Evolutionary conservation across 2,113 vertebrate genomes (phyloP).

Genomic region (Fregata magnificens): DNA sequence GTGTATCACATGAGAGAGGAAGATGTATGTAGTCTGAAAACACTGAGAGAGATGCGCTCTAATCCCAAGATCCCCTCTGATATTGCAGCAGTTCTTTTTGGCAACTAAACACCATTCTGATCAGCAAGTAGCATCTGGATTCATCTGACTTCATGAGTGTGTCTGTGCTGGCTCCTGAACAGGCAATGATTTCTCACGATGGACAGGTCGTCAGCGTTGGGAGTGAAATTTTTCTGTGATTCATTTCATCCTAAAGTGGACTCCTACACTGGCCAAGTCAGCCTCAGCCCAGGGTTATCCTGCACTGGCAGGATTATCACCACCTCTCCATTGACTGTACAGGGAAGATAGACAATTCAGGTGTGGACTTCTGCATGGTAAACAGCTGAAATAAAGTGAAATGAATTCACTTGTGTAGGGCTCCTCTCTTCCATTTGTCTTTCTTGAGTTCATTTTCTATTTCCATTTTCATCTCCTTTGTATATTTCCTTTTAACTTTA

Average conservation of each 20-base stretch:
- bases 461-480: background rate
- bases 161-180: background rate
- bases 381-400: background rate
- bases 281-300: background rate
- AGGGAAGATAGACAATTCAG: background rate
- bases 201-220: background rate
- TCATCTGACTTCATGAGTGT: background rate
- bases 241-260: background rate
- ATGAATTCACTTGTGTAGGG: background rate
- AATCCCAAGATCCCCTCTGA: background rate
- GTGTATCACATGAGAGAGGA: background rate
- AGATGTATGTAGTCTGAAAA: background rate
- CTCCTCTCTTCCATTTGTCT: background rate
- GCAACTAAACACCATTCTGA: background rate
- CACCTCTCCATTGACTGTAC: background rate
- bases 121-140: background rate
- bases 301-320: background rate
- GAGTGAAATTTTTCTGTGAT: background rate
- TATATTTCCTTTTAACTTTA: background rate
- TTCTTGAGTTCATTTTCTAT: background rate
- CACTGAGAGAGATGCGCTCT: background rate
- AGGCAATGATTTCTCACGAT: background rate
- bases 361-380: background rate
- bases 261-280: background rate
- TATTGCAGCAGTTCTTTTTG: background rate